phyloP scores from a whole-genome alignment of 2,888 invertebrate species.

The Lithosia quadra region DNA sequence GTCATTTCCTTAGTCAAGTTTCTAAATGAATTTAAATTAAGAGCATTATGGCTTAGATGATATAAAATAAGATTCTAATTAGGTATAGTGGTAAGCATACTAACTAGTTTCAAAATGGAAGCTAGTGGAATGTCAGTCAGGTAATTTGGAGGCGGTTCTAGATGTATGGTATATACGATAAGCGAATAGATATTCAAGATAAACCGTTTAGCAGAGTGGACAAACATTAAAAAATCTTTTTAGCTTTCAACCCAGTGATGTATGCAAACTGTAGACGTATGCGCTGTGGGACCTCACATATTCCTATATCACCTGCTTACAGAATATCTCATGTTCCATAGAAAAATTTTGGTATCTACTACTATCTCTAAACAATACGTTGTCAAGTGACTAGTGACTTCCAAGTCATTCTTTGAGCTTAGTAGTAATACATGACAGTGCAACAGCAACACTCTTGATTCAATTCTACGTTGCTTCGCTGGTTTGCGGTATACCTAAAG shows the following conservation, averaged over 20 bases:
- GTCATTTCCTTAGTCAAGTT: not conserved
- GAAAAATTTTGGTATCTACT: not conserved
- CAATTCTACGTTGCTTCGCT: too few relatives aligned
- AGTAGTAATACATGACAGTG: too few relatives aligned
- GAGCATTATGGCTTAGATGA: conserved; percentile 47
- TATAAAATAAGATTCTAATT: conserved; percentile 64
- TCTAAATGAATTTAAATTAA: conserved; percentile 37
- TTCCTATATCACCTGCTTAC: not conserved
- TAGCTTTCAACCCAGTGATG: not conserved
- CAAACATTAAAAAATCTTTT: not conserved
- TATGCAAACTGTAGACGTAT: not conserved
- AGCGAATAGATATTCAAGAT: conserved; percentile 13
- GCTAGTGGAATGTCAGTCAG: conserved; percentile 72
- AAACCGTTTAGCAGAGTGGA: not conserved
- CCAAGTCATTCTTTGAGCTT: too few relatives aligned
- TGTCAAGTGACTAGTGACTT: too few relatives aligned
- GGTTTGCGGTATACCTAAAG: too few relatives aligned
- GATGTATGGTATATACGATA: conserved; percentile 42
- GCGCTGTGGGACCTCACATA: not conserved
- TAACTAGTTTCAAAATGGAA: conserved; percentile 72
- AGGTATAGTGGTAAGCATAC: conserved; percentile 60
- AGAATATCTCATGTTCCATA: not conserved
- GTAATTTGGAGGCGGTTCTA: conserved; percentile 71
- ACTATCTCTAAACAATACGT: not conserved
- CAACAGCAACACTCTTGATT: too few relatives aligned